A percentile compares a stretch with the other conserved stretches of the same genome.
Conservation (phyloP, 2,113 vertebrate species). For the Epinephelus cyanopodus region DNA sequence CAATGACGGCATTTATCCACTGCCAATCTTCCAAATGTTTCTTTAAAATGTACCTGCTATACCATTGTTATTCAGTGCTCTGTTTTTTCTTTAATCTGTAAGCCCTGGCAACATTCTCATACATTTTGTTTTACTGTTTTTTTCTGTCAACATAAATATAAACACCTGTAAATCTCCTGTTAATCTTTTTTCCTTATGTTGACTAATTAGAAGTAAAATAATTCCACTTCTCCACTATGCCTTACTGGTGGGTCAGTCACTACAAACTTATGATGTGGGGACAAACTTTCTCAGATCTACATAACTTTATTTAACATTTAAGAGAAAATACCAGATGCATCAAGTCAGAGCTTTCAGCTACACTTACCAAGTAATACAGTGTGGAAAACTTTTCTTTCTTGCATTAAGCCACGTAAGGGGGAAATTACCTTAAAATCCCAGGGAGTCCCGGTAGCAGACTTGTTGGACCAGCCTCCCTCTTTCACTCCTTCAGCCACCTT, state of each 20-base stretch:
- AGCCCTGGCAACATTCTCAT: background rate
- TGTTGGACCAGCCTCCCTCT: too few species aligned
- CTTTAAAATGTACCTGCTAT: background rate
- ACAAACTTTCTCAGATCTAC: background rate
- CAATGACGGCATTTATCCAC: slow-evolving; percentile 38
- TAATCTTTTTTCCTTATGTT: background rate
- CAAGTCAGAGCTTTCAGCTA: background rate
- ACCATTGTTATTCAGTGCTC: background rate
- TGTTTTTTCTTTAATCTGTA: background rate
- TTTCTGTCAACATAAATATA: background rate
- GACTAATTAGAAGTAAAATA: too few species aligned
- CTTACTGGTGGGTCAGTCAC: background rate
- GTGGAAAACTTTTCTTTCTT: background rate
- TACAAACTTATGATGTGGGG: background rate
- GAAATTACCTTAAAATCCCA: background rate
- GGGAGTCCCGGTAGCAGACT: too few species aligned
- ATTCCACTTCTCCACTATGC: background rate
- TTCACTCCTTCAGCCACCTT: too few species aligned
- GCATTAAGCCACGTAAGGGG: background rate
- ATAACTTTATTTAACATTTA: background rate
- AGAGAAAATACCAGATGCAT: background rate
- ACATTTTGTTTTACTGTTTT: background rate
- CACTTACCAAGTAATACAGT: background rate
- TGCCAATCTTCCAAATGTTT: slow-evolving; percentile 2
- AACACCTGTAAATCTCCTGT: background rate